Base-by-base conservation (phyloP, 2,888 invertebrate species). In the Tachystola acroxantha region DNA sequence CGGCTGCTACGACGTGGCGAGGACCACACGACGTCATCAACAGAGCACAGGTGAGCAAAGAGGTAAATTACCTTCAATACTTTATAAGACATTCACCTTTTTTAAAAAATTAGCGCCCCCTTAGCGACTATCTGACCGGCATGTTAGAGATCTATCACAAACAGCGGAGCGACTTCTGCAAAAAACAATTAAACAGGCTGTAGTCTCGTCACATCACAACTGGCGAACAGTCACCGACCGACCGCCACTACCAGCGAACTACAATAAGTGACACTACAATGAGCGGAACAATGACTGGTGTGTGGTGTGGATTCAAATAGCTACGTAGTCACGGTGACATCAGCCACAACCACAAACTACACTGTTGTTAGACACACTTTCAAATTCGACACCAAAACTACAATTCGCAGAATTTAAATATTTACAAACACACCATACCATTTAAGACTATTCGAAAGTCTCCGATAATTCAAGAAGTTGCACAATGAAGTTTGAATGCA, bases 21-120 rank as follows among this genome's bases (percentile, higher is more conserved):
- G 72, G 89, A 87, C 62, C 88, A 63, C 59, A 88, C 78, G 73
- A 88, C 57, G 88, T 88, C 64, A 85, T 87, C 68, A 86, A 78
- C 48, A 80, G 87, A 84, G 88, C 87, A 66, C 88, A 88, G 87
- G 88, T 88, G 50, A 58, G 67, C 36, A n/a, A 16, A 3, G 6
- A 16, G 16, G 16, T 16, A 16, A 16, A 4, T 16, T 16, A 16
- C 16, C 6, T 16, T 6, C 3, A 6, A 16, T 16, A 4, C 16
- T 16, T 16, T 16, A 16, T 16, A 4, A 16, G 16, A n/a, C n/a
- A n/a, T 20, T 20, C 3, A 20, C 2, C 6, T 20, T 20, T 20
- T 5, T 5, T 20, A 20, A n/a, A n/a, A n/a, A n/a, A n/a, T n/a
- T n/a, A n/a, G n/a, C n/a, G n/a, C n/a, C n/a, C n/a, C 2, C 24